phyloP scores from a whole-genome alignment of 2,888 invertebrate genomes.

The Harmothoe impar region DNA sequence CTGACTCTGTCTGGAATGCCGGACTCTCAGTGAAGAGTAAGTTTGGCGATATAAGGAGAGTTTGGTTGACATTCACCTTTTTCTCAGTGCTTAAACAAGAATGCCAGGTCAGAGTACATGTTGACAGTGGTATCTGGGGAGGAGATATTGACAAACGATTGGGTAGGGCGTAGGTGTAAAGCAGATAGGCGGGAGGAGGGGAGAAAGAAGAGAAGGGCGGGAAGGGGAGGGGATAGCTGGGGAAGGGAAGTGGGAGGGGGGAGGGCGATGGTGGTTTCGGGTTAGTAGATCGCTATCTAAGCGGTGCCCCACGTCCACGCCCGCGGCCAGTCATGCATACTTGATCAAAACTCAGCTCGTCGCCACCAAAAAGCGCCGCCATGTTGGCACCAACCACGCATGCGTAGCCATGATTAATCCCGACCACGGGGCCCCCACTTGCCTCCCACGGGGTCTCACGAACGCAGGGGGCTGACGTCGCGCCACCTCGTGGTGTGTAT shows the following conservation, averaged over 20 bases:
- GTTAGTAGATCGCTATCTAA: slow-evolving; percentile 27
- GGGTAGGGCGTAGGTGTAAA: not conserved
- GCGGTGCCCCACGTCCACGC: not conserved
- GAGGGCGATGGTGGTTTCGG: not conserved
- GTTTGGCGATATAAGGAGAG: too few relatives aligned
- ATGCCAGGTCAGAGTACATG: too few relatives aligned
- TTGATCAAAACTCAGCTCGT: slow-evolving; percentile 3
- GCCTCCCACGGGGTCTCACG: slow-evolving; percentile 41
- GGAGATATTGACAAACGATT: too few relatives aligned
- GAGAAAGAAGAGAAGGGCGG: not conserved
- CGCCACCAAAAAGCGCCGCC: not conserved
- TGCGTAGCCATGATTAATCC: slow-evolving; percentile 53
- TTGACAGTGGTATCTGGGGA: too few relatives aligned
- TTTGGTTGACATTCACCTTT: too few relatives aligned
- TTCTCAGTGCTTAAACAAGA: too few relatives aligned
- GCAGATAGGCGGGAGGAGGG: not conserved
- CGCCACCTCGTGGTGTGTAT: slow-evolving; percentile 15
- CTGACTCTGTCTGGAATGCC: too few relatives aligned
- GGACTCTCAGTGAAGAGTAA: too few relatives aligned
- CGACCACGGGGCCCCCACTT: slow-evolving; percentile 4
- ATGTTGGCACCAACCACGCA: not conserved
- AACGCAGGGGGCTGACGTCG: not conserved
- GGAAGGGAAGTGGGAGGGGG: not conserved
- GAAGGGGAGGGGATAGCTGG: not conserved
- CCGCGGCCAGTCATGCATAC: slow-evolving; percentile 38